A percentile compares a stretch with the other conserved stretches of the same genome.
phyloP scores from a whole-genome alignment of 2,797 vertebrate genomes.

The Lepus oiostolus region DNA sequence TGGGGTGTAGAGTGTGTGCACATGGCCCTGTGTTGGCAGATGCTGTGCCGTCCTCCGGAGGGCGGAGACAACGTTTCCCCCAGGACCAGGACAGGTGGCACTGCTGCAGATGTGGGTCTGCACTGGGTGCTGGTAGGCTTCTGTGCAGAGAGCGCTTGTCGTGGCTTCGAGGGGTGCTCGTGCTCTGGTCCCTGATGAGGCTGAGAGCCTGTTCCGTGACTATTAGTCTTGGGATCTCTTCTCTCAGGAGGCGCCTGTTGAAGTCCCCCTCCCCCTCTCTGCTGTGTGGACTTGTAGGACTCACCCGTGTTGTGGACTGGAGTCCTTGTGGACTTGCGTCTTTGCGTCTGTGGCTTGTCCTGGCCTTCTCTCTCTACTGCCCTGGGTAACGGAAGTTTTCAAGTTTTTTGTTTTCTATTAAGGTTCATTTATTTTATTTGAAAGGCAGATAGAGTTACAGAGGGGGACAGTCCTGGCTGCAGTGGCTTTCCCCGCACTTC shows the following conservation, averaged over 20 bases:
- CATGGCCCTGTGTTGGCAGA: background rate
- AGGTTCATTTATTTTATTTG: too few species aligned
- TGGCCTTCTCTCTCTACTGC: background rate
- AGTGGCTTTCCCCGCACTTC: too few species aligned
- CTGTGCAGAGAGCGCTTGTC: background rate
- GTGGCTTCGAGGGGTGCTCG: background rate
- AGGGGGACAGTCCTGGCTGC: too few species aligned
- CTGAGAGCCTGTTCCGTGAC: background rate
- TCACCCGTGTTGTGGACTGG: background rate
- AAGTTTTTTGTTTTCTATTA: background rate
- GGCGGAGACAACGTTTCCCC: too few species aligned
- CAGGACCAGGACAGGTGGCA: too few species aligned
- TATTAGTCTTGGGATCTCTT: background rate
- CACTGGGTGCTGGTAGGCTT: background rate
- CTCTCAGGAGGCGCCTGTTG: constrained; percentile 11
- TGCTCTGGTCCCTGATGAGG: background rate
- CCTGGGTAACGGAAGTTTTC: background rate
- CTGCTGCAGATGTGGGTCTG: background rate
- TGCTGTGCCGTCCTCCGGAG: background rate
- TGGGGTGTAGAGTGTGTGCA: background rate
- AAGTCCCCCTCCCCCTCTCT: background rate
- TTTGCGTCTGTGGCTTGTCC: background rate
- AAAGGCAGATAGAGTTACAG: too few species aligned
- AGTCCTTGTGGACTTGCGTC: background rate
- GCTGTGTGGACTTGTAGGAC: background rate